Base-by-base conservation (phyloP, 2,888 invertebrate species). In the Lydus trimaculatus region DNA sequence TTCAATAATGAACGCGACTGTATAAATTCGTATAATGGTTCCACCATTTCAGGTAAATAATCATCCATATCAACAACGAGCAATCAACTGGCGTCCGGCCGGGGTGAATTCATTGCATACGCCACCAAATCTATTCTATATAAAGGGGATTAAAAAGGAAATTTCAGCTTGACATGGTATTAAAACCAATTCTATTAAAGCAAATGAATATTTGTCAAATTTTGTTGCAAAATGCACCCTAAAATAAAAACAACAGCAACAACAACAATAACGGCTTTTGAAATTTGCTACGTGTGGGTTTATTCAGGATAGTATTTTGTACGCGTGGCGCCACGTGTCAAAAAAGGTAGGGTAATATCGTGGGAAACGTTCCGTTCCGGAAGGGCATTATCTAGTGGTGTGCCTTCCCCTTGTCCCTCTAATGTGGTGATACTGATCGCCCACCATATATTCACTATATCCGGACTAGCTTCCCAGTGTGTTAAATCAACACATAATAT, bases 301-400 rank as follows among this genome's bases (percentile, higher is more conserved):
- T 31, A 31, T 25, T 62, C 28, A 43, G 25, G 25, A 17, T n/a
- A 60, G 64, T 65, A 62, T 62, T 64, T 39, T n/a, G 58, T 39
- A 15, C 71, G 66, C 71, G 71, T 69, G 71, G 71, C 71, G 71
- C 71, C 71, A 71, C 71, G 71, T 71, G 71, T 59, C 65, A 56
- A 69, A 52, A 61, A 71, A 68, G 71, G 71, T 71, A 66, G 71
- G 71, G 71, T 71, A 63, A 68, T 61, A 64, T 66, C 71, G 71
- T 71, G 71, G 71, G 71, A 71, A 71, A 31, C 17, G 25, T 58
- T 63, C 52, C n/a, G 67, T 63, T 71, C 71, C 67, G 71, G 68
- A 68, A 68, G 63, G 63, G 67, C 67, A 68, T 69, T 71, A 66
- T 69, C 71, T 61, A 62, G 62, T 61, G 61, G 61, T 25, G 48